Evolutionary conservation across 1,140 invertebrate genomes (phyloP), one percentile per base, ranked within the genome.

Genomic region (Hermetia illucens): DNA sequence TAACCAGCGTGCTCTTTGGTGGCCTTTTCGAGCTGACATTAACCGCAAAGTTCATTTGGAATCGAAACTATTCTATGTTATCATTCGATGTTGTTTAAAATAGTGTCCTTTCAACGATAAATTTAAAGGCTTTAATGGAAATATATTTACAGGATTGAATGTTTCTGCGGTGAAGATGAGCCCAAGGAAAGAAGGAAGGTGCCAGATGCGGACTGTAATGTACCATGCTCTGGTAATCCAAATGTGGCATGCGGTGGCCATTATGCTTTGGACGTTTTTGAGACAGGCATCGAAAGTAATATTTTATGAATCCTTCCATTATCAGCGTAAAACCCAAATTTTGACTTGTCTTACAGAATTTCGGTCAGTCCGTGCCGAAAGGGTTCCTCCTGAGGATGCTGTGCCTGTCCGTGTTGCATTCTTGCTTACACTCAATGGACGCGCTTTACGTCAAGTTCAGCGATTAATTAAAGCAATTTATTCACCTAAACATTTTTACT

Each of bases 371-470:
- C 64, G 66, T 49, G 74, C 73, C 17, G 65, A 63, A 47, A 66
- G 70, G 43, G 58, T 63, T 39, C 57, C 65, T 41, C 51, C 52
- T 18, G 51, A 18, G 16, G 42, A 44, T 16, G 54, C 57, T 31
- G 59, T 61, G 37, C 60, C n/a, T n/a, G 75, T 77, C 3, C 70
- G 74, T 58, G 84, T 98, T 51, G 82, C 87, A 2, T 98, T 91
- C 70, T 71, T 97, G 24, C 65, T 97, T 37, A 93, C 91, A 13
- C 63, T 96, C 36, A 96, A 94, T 70, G 92, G 92, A 4, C 66
- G 93, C 56, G 84, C 88, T 37, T 62, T 88, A 45, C 70, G 91
- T 42, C 92, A 98, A 76, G 79, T 96, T 12, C 72, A 75, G 51
- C 69, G 92, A 47, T 70, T 97, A 20, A 75, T 97, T 27, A 87